Evolutionary conservation across 2,113 vertebrate species (phyloP).

Genomic region (Scophthalmus maximus): DNA sequence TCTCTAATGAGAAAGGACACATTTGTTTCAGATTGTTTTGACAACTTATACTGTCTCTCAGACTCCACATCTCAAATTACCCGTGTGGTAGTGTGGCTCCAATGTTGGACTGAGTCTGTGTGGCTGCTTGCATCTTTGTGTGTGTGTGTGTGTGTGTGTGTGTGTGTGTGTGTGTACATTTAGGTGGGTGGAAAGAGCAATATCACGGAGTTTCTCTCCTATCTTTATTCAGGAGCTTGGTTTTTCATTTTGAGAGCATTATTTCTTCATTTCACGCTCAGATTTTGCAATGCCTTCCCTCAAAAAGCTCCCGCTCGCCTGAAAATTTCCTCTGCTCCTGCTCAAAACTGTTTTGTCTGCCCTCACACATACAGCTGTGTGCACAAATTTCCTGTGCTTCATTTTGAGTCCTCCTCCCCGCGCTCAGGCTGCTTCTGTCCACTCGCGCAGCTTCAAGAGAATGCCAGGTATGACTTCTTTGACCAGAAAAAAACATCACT

Average conservation of each 20-base stretch:
- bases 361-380: neutral
- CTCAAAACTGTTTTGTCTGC: neutral
- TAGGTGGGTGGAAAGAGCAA: conserved; percentile 40
- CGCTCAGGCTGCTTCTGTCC: neutral
- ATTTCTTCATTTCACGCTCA: neutral
- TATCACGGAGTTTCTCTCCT: conserved; percentile 41
- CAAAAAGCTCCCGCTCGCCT: neutral
- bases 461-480: neutral
- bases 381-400: neutral
- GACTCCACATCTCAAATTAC: conserved; percentile 9
- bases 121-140: conserved; percentile 3
- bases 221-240: neutral
- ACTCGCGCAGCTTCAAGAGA: neutral
- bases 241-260: conserved; percentile 6
- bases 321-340: neutral
- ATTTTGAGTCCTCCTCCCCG: neutral
- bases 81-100: neutral
- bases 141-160: neutral
- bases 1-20: conserved; percentile 7
- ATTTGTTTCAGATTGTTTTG: too few relatives aligned
- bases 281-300: neutral
- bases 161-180: conserved; percentile 26
- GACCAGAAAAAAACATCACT: too few relatives aligned
- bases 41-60: too few relatives aligned
- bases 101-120: conserved; percentile 15